These are phyloP conservation scores for Kryphioiulus occultus DNA, from an alignment of 2,888 invertebrate species.

Conservation along the genomic window DNA sequence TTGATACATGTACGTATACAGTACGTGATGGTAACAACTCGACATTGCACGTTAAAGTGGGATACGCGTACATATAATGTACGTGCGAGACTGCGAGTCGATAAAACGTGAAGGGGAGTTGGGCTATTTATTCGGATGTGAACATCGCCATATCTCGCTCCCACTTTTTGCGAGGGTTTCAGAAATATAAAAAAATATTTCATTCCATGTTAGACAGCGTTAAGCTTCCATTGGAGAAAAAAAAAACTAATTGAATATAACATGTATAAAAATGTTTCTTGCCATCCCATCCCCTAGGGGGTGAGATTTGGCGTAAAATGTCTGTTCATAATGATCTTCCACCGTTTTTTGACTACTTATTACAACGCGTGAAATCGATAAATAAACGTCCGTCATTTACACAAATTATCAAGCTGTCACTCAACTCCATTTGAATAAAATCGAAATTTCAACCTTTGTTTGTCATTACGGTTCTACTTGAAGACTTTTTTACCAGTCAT, in stretches of 20 bases:
- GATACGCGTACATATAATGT: no score
- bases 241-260: background rate
- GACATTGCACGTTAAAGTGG: background rate
- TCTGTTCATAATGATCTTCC: background rate
- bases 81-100: no score
- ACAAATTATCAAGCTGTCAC: background rate
- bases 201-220: background rate
- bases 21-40: background rate
- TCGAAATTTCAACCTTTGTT: background rate
- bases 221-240: background rate
- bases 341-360: background rate
- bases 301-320: background rate
- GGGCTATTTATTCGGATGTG: background rate
- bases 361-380: conserved; percentile 18
- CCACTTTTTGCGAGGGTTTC: background rate
- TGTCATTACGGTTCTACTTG: background rate
- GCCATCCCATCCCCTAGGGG: background rate
- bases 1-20: background rate
- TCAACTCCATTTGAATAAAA: conserved; percentile 17
- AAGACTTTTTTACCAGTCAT: background rate
- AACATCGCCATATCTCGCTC: background rate
- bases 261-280: background rate
- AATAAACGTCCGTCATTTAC: conserved; percentile 2
- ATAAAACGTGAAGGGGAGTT: conserved; percentile 3
- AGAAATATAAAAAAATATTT: background rate